Evolutionary conservation across 2,888 invertebrate species (phyloP).

Genomic region (Dicyrtomina minuta): DNA sequence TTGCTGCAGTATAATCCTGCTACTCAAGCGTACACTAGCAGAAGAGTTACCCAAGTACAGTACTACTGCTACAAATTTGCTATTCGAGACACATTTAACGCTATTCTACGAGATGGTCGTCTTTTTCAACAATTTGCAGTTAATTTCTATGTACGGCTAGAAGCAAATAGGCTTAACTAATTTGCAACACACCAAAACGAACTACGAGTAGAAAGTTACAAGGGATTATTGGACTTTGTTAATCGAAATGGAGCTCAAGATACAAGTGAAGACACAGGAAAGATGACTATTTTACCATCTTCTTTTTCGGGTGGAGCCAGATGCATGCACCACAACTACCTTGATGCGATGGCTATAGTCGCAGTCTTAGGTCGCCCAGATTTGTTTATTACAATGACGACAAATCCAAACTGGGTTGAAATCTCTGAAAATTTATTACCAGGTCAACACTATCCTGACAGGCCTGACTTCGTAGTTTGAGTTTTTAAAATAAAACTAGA

Average conservation of each 20-base stretch:
- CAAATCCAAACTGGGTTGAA: conserved; percentile 33
- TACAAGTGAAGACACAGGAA: conserved; percentile 7
- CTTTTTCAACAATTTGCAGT: conserved; percentile 54
- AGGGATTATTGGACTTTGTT: conserved; percentile 45
- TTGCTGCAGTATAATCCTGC: background rate
- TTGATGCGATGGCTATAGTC: conserved; percentile 31
- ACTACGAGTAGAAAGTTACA: conserved; percentile 51
- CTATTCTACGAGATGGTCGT: conserved; percentile 45
- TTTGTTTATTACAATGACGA: conserved; percentile 32
- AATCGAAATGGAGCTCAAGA: conserved; percentile 24
- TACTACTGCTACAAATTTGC: background rate
- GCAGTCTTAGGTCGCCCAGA: conserved; percentile 24
- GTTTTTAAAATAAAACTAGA: conserved; percentile 55
- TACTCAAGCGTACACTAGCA: background rate
- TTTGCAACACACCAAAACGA: conserved; percentile 49
- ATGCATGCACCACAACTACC: conserved; percentile 41
- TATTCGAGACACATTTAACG: conserved; percentile 43
- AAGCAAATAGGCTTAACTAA: conserved; percentile 50
- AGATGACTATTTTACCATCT: conserved; percentile 50
- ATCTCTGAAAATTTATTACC: conserved; percentile 52
- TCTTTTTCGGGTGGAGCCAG: conserved; percentile 50
- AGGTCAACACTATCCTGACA: conserved; percentile 53
- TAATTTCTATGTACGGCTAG: conserved; percentile 51
- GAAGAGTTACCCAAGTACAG: background rate
- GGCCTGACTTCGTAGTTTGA: conserved; percentile 56